phyloP scores from a whole-genome alignment of 2,797 vertebrate species.

The Phrynocephalus forsythii region DNA sequence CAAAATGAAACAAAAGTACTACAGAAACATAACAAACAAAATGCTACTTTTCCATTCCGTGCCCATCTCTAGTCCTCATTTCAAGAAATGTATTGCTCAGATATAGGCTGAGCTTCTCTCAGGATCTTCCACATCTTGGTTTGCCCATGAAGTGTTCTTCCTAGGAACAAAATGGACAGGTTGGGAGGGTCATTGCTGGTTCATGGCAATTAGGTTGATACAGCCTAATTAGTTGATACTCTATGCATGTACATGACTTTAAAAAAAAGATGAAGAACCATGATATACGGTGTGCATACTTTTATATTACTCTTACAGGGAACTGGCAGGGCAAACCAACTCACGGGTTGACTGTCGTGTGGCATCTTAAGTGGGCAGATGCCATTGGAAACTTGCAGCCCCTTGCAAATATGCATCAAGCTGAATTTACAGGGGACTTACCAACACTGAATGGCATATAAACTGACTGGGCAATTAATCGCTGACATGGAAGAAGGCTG shows the following conservation, averaged over 20 bases:
- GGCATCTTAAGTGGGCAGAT: background rate
- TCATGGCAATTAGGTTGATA: background rate
- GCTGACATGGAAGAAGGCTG: background rate
- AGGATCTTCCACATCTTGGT: no score
- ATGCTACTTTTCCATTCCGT: no score
- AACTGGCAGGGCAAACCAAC: background rate
- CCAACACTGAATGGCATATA: background rate
- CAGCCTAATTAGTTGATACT: background rate
- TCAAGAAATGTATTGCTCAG: no score
- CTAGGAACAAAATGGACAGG: background rate
- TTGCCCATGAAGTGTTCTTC: no score
- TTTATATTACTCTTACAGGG: background rate
- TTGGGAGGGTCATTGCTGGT: background rate
- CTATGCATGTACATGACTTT: background rate
- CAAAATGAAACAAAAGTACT: no score
- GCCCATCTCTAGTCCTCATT: background rate
- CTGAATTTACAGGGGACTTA: background rate
- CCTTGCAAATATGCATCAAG: background rate
- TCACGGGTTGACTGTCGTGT: background rate
- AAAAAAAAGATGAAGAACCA: background rate
- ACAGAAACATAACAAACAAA: no score
- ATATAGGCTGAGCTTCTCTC: background rate
- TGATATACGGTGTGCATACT: no score
- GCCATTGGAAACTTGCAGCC: background rate
- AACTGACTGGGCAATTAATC: background rate